A percentile compares a stretch with the other conserved stretches of the same genome.
Evolutionary conservation across 2,113 vertebrate genomes (phyloP).

Genomic region (Ahaetulla prasina): DNA sequence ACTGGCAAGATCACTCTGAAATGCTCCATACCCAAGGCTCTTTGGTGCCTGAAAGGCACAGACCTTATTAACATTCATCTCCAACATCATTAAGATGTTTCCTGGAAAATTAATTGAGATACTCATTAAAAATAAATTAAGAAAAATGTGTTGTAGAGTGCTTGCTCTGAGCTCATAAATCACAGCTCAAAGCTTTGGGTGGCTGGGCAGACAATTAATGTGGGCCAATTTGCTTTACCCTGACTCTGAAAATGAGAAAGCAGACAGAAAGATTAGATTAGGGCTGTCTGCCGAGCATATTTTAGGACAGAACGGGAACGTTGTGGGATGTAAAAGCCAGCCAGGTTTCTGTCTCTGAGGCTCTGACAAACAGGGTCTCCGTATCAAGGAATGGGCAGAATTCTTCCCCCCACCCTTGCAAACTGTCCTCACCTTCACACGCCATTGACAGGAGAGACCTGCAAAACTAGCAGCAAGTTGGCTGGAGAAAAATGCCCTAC

Average conservation of each 20-base stretch:
- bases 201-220: constrained; percentile 91
- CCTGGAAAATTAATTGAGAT: constrained; percentile 98
- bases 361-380: constrained; percentile 44
- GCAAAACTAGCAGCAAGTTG: background rate
- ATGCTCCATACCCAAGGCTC: constrained; percentile 52
- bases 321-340: constrained; percentile 66
- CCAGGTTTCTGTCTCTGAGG: constrained; percentile 46
- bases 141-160: constrained; percentile 96
- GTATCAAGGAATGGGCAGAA: background rate
- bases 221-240: constrained; percentile 99
- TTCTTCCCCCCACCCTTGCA: background rate
- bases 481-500: background rate
- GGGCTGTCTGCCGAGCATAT: constrained; percentile 90
- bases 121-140: constrained; percentile 99
- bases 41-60: constrained; percentile 68
- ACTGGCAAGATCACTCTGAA: constrained; percentile 7
- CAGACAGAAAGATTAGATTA: constrained; percentile 97
- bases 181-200: constrained; percentile 86
- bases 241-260: constrained; percentile 97
- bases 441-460: background rate
- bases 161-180: constrained; percentile 91
- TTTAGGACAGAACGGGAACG: constrained; percentile 83
- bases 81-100: constrained; percentile 97
- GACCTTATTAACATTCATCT: constrained; percentile 86
- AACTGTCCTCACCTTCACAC: background rate